Conservation (phyloP, 1,140 invertebrate genomes). For the Bombus soroeensis region DNA sequence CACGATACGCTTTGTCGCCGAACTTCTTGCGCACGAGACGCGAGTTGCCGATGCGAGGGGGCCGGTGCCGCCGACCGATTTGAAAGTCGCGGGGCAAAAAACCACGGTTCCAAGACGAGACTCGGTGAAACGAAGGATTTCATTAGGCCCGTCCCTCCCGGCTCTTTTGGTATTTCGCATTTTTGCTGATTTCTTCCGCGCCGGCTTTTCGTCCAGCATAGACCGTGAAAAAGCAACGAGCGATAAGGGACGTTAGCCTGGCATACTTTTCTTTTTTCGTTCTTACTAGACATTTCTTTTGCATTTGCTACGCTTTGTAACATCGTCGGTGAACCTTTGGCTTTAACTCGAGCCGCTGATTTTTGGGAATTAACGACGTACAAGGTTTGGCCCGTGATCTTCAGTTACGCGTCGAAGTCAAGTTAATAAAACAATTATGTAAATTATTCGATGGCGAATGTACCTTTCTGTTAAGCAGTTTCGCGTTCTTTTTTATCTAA, state of each 20-base stretch:
- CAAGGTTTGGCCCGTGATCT: rapidly evolving
- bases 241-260: not conserved
- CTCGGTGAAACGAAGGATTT: constrained; percentile 39
- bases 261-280: not conserved
- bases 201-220: not conserved
- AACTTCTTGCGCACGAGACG: constrained; percentile 30
- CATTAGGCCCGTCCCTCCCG: constrained; percentile 13
- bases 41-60: not conserved
- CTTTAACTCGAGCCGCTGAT: not conserved
- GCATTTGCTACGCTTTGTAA: not conserved
- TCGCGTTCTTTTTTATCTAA: not conserved
- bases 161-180: constrained; percentile 2
- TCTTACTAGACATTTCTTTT: not conserved
- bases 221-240: not conserved
- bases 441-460: no score
- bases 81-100: constrained; percentile 31
- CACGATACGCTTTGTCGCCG: constrained; percentile 49
- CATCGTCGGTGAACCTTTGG: no score
- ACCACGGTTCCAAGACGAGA: not conserved
- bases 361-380: not conserved
- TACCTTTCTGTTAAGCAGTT: not conserved
- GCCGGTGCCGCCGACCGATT: constrained; percentile 14
- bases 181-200: constrained; percentile 26
- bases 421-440: no score
- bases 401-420: no score